Percentiles rank a stretch among this genome's conserved stretches.
Evolutionary conservation across 2,797 vertebrate genomes (phyloP).

Genomic region (Hydrocynus forskahlii): DNA sequence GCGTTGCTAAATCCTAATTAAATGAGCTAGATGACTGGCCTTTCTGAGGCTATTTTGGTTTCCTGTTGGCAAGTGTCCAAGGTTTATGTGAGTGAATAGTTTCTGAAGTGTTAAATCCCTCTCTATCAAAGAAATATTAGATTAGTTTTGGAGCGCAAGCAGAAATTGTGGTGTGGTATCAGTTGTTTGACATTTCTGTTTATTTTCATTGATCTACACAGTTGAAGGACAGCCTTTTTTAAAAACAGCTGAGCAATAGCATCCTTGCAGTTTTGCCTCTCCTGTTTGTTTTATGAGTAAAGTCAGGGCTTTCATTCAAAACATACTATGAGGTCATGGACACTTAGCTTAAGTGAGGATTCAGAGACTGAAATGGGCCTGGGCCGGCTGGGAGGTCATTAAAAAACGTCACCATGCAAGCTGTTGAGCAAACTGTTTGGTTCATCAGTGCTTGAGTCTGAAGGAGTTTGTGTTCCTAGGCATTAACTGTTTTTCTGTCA

Average conservation of each 20-base stretch:
- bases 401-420: slow-evolving; percentile 32
- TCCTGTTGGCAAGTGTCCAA: slow-evolving; percentile 10
- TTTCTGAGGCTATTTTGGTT: slow-evolving; percentile 5
- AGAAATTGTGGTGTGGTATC: slow-evolving; percentile 39
- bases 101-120: slow-evolving; percentile 26
- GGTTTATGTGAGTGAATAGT: slow-evolving; percentile 1
- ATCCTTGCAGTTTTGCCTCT: slow-evolving; percentile 25
- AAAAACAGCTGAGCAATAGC: slow-evolving; percentile 39
- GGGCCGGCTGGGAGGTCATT: slow-evolving; percentile 28
- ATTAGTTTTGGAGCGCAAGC: slow-evolving; percentile 28
- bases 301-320: slow-evolving; percentile 39
- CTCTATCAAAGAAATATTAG: slow-evolving; percentile 23
- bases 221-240: slow-evolving; percentile 40
- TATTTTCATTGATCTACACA: slow-evolving; percentile 31
- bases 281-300: slow-evolving; percentile 53
- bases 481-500: neutral
- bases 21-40: slow-evolving; percentile 17
- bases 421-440: neutral
- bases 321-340: slow-evolving; percentile 51
- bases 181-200: slow-evolving; percentile 42
- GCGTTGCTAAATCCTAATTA: slow-evolving; percentile 23
- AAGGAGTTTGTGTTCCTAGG: neutral
- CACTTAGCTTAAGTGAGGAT: slow-evolving; percentile 24
- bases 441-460: slow-evolving; percentile 1
- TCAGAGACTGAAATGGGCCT: slow-evolving; percentile 36